phyloP scores from a whole-genome alignment of 2,797 vertebrate species.

The Enteromius afrohamiltoni region DNA sequence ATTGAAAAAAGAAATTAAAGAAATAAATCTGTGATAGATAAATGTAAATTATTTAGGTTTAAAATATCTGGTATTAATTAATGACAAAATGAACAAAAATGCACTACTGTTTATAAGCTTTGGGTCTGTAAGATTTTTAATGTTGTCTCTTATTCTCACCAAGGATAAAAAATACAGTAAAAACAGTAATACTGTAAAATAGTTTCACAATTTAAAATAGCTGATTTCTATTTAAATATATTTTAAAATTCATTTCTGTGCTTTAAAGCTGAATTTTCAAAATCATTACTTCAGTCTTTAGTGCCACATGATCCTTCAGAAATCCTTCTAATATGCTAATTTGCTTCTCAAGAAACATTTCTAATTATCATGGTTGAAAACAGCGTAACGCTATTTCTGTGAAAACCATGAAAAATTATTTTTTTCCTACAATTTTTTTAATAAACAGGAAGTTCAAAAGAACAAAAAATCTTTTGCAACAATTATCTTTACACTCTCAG shows the following conservation, averaged over 20 bases:
- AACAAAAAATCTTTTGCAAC: too few species aligned
- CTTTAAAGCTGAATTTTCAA: not conserved
- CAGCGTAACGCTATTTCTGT: too few species aligned
- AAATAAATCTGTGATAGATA: not conserved
- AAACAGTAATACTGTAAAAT: not conserved
- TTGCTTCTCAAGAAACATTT: not conserved
- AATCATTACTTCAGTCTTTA: too few species aligned
- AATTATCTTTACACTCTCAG: too few species aligned
- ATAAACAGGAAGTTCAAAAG: too few species aligned
- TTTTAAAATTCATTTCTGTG: not conserved
- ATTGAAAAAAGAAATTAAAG: not conserved
- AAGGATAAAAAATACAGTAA: not conserved
- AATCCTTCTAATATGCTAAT: not conserved
- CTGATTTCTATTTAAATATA: not conserved
- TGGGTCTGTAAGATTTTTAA: not conserved
- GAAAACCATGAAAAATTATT: not conserved
- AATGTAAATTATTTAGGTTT: not conserved
- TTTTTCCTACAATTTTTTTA: too few species aligned
- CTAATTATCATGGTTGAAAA: too few species aligned
- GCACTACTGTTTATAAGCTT: too few species aligned
- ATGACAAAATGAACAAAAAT: not conserved
- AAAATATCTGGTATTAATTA: not conserved
- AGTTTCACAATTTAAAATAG: too few species aligned
- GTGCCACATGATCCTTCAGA: not conserved
- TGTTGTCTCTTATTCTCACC: not conserved